A percentile compares a stretch with the other conserved stretches of the same genome.
Conservation (phyloP, 2,113 vertebrate species). For the Scytalopus superciliaris region DNA sequence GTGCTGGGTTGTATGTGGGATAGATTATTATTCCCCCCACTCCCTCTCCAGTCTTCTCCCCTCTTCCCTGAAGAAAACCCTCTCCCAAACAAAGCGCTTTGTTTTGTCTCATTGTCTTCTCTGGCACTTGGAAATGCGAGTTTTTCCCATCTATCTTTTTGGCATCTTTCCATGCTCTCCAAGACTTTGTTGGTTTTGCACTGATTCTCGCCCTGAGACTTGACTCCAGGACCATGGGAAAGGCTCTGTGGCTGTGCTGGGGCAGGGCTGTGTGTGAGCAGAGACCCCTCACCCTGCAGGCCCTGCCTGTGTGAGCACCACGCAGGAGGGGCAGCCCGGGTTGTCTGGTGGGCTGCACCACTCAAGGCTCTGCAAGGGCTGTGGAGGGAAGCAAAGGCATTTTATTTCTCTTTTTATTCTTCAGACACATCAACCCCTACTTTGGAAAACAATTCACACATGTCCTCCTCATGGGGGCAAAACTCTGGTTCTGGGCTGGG, state of each 20-base stretch:
- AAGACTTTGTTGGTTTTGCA: conserved; percentile 6
- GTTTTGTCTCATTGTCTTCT: conserved; percentile 56
- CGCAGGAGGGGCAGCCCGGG: neutral
- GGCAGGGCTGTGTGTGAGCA: neutral
- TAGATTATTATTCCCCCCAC: neutral
- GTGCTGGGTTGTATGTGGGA: neutral
- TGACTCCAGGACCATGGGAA: conserved; percentile 49
- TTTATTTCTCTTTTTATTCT: neutral
- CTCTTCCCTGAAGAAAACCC: conserved; percentile 11
- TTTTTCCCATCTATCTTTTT: conserved; percentile 19
- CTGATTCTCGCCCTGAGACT: neutral
- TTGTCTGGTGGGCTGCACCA: neutral
- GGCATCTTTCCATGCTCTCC: neutral
- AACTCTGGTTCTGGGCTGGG: neutral
- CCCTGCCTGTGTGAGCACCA: neutral
- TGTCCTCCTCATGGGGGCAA: neutral
- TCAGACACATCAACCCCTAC: neutral
- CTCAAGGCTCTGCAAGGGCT: neutral
- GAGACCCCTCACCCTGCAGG: neutral
- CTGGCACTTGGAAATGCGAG: neutral
- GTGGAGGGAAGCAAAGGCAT: neutral
- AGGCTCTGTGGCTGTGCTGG: neutral
- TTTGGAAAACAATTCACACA: fast-evolving
- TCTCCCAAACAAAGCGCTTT: conserved; percentile 1
- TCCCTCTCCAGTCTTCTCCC: neutral